phyloP scores from a whole-genome alignment of 2,797 vertebrate species.

The Melanotaenia parkinsoni region DNA sequence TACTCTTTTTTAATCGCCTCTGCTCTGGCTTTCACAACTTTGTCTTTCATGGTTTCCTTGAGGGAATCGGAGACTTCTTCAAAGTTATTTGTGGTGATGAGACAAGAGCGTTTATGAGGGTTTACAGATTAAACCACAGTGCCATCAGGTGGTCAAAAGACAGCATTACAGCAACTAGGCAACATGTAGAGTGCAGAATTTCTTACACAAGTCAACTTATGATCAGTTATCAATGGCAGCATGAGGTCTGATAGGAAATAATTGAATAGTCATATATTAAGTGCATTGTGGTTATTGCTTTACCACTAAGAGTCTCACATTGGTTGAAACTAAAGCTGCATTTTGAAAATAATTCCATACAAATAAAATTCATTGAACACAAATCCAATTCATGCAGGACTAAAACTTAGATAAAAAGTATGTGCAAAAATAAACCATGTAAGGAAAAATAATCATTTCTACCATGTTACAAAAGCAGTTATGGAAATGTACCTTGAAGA shows the following conservation, averaged over 20 bases:
- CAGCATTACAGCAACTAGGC: conserved; percentile 32
- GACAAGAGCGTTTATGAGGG: neutral
- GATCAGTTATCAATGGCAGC: neutral
- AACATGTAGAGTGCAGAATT: neutral
- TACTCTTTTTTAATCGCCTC: conserved; percentile 67
- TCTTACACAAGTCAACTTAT: neutral
- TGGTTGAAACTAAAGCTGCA: neutral
- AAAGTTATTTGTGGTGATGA: conserved; percentile 67
- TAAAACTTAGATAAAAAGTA: neutral
- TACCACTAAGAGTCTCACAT: neutral
- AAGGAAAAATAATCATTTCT: neutral
- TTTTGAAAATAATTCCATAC: neutral
- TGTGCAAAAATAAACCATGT: neutral
- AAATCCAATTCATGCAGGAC: neutral
- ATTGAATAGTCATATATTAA: neutral
- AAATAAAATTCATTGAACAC: neutral
- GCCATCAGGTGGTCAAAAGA: conserved; percentile 71
- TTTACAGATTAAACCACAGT: conserved; percentile 74
- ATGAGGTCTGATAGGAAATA: neutral
- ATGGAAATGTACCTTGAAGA: conserved; percentile 5
- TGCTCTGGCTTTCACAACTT: conserved; percentile 69
- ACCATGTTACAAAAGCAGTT: conserved; percentile 5
- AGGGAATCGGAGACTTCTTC: conserved; percentile 66
- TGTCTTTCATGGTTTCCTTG: conserved; percentile 71
- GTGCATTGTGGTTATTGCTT: conserved; percentile 1